Evolutionary conservation across 2,888 invertebrate species (phyloP).

Genomic region (Pandemis corylana): DNA sequence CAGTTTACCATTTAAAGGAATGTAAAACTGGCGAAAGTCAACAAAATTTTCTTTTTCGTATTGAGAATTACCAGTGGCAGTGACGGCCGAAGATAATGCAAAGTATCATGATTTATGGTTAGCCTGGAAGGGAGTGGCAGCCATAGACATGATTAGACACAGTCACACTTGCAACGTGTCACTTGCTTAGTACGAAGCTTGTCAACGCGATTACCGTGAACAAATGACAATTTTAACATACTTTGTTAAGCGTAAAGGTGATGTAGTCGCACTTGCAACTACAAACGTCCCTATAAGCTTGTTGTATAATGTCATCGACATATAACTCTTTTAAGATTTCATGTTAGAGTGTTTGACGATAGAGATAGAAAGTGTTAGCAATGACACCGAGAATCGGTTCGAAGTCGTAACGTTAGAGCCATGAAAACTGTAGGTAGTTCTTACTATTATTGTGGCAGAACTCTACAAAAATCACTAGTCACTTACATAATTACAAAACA

Average conservation of each 20-base stretch:
- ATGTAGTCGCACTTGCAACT: background rate
- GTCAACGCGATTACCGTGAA: slow-evolving; percentile 8
- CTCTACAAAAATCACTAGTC: no score
- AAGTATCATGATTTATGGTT: slow-evolving; percentile 36
- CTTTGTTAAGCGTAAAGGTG: background rate
- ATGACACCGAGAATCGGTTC: no score
- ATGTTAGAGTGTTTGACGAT: no score
- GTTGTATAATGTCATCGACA: background rate
- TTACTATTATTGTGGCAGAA: no score
- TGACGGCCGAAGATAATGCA: slow-evolving; percentile 26
- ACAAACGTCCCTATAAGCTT: background rate
- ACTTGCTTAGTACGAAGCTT: slow-evolving; percentile 11
- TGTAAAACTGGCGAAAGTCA: background rate
- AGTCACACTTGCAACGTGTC: slow-evolving; percentile 27
- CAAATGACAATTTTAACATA: background rate
- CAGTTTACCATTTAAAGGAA: no score
- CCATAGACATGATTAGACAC: slow-evolving; percentile 22
- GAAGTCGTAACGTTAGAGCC: no score
- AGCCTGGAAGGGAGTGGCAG: slow-evolving; percentile 15
- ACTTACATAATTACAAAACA: background rate
- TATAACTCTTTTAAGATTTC: no score
- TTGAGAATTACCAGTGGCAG: slow-evolving; percentile 1
- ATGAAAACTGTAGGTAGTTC: no score
- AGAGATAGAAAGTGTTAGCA: no score
- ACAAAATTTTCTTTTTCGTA: background rate